Conservation (phyloP, 1,140 invertebrate genomes). For the Plectus sambesii region DNA sequence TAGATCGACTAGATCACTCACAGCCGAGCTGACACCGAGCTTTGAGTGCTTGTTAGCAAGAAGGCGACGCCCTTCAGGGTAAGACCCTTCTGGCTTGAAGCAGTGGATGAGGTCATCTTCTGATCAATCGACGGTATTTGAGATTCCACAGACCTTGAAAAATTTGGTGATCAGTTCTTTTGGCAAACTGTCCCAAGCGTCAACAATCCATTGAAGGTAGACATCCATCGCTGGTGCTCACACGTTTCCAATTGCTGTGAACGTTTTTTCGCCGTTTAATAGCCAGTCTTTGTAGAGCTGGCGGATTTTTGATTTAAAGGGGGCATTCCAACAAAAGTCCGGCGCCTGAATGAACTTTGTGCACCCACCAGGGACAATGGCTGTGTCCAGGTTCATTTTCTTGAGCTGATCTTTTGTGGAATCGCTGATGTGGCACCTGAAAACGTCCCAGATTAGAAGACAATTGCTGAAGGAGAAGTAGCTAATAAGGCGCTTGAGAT, state of each 20-base stretch:
- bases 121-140: slow-evolving; percentile 8
- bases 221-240: background rate
- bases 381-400: no score
- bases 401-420: no score
- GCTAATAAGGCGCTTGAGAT: no score
- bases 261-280: slow-evolving; percentile 7
- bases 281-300: slow-evolving; percentile 9
- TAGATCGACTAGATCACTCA: no score
- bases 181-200: slow-evolving; percentile 12
- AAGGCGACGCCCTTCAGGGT: background rate
- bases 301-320: background rate
- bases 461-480: no score
- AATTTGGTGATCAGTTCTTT: slow-evolving; percentile 15
- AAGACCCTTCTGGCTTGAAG: background rate
- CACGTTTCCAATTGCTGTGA: slow-evolving; percentile 13
- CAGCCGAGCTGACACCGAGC: no score
- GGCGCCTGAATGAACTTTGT: slow-evolving; percentile 7
- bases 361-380: no score
- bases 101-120: slow-evolving; percentile 9
- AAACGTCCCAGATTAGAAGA: no score
- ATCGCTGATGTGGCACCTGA: no score
- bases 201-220: slow-evolving; percentile 13
- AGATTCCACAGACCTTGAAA: slow-evolving; percentile 18
- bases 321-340: slow-evolving; percentile 1
- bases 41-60: no score